These are phyloP conservation scores for Dicranocentrus wangi DNA, from an alignment of 2,888 invertebrate genomes.

Conservation along the genomic window DNA sequence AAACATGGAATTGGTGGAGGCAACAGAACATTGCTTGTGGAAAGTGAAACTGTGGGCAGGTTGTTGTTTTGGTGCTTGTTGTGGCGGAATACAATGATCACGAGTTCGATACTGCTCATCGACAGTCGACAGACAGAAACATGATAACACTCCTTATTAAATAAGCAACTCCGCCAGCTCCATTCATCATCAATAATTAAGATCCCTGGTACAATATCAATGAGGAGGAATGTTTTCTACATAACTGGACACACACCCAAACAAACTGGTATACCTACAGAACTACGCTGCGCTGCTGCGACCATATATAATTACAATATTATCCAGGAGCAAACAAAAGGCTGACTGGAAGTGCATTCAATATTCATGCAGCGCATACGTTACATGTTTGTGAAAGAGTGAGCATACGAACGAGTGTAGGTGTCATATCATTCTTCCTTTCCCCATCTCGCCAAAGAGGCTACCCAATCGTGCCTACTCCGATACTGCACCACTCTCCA, in stretches of 20 bases:
- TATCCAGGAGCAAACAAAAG: too few relatives aligned
- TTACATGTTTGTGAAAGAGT: not conserved
- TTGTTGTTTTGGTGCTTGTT: not conserved
- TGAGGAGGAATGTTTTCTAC: constrained; percentile 26
- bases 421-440: constrained; percentile 23
- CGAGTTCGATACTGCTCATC: not conserved
- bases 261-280: too few relatives aligned
- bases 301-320: too few relatives aligned
- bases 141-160: not conserved
- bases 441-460: too few relatives aligned
- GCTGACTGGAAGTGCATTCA: constrained; percentile 43
- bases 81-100: not conserved
- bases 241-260: not conserved
- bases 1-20: not conserved
- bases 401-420: constrained; percentile 3
- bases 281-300: too few relatives aligned
- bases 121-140: too few relatives aligned
- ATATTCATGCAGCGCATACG: constrained; percentile 25
- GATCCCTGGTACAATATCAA: constrained; percentile 26
- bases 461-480: constrained; percentile 18
- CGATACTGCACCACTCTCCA: not conserved
- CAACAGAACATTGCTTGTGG: not conserved
- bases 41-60: constrained; percentile 1
- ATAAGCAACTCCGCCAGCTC: not conserved
- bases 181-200: constrained; percentile 47